Conservation (phyloP, 2,113 vertebrate species). For the Hippocampus mohnikei region DNA sequence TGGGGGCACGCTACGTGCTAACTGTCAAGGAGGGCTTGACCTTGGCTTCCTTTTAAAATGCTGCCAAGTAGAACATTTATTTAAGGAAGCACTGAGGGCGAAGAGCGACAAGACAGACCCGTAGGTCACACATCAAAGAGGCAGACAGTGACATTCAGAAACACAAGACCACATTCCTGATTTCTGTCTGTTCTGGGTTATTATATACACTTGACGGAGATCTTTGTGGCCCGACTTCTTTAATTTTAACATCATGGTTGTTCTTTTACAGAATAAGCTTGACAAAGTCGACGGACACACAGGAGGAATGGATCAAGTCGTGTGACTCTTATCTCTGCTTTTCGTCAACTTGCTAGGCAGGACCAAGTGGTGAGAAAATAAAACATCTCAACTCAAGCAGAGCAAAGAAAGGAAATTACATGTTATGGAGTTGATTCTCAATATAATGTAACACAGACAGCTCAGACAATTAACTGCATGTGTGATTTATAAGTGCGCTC, state of each 20-base stretch:
- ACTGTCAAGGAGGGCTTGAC: slow-evolving; percentile 56
- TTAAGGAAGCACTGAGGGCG: slow-evolving; percentile 51
- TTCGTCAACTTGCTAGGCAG: not conserved
- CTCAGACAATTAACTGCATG: no score
- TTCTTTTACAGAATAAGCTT: slow-evolving; percentile 2
- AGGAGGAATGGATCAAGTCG: slow-evolving; percentile 4
- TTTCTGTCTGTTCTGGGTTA: slow-evolving; percentile 22
- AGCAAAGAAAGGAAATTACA: not conserved
- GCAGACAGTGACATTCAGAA: slow-evolving; percentile 7
- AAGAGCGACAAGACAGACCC: slow-evolving; percentile 27
- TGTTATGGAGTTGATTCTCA: not conserved
- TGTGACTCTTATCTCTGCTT: slow-evolving; percentile 18
- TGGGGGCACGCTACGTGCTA: slow-evolving; percentile 38
- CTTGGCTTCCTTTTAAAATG: slow-evolving; percentile 64
- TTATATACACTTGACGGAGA: slow-evolving; percentile 16
- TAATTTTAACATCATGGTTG: slow-evolving; percentile 2
- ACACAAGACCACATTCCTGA: slow-evolving; percentile 30
- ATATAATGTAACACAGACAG: not conserved
- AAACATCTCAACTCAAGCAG: not conserved
- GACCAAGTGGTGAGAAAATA: not conserved
- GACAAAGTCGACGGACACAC: slow-evolving; percentile 15
- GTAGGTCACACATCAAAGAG: slow-evolving; percentile 50
- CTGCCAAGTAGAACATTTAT: slow-evolving; percentile 64
- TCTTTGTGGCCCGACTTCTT: slow-evolving; percentile 6
- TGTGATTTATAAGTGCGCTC: no score